phyloP scores from a whole-genome alignment of 1,140 invertebrate species.

The Bombus consobrinus region DNA sequence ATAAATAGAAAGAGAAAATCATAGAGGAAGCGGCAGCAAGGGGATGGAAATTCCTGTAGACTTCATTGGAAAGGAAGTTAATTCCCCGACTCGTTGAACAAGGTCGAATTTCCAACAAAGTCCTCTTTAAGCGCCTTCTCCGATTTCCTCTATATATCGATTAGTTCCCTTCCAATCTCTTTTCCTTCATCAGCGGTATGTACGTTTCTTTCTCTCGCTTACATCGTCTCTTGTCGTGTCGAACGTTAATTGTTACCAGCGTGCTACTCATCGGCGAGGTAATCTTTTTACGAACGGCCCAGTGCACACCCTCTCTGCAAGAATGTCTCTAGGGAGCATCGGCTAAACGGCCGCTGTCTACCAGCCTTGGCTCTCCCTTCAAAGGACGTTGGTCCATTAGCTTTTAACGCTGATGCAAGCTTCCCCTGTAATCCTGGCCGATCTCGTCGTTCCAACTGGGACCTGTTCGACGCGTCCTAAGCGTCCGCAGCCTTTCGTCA shows the following conservation, averaged over 20 bases:
- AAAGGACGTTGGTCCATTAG: slow-evolving; percentile 53
- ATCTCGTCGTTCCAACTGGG: not conserved
- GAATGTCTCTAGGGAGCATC: slow-evolving; percentile 31
- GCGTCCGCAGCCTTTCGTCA: not conserved
- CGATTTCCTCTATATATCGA: slow-evolving; percentile 1
- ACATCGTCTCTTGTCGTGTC: not conserved
- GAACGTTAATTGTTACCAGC: slow-evolving; percentile 46
- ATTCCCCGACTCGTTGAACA: slow-evolving; percentile 12
- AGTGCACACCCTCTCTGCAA: not conserved
- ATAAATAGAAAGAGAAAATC: not conserved
- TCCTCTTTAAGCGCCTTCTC: not conserved
- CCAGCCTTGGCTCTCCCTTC: slow-evolving; percentile 31
- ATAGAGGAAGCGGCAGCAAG: not conserved
- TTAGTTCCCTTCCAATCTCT: not conserved
- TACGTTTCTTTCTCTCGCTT: not conserved
- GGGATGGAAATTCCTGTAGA: not conserved
- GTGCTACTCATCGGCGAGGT: slow-evolving; percentile 11
- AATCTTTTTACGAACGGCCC: slow-evolving; percentile 41
- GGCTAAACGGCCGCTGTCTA: slow-evolving; percentile 25
- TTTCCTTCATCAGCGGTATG: not conserved
- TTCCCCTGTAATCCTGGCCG: slow-evolving; percentile 37
- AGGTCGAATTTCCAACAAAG: slow-evolving; percentile 36
- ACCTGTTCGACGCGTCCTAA: not conserved
- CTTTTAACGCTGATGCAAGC: slow-evolving; percentile 55
- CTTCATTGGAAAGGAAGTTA: slow-evolving; percentile 8